These are phyloP conservation scores for Aphodius sticticus DNA, from an alignment of 2,888 invertebrate species.

Conservation along the genomic window DNA sequence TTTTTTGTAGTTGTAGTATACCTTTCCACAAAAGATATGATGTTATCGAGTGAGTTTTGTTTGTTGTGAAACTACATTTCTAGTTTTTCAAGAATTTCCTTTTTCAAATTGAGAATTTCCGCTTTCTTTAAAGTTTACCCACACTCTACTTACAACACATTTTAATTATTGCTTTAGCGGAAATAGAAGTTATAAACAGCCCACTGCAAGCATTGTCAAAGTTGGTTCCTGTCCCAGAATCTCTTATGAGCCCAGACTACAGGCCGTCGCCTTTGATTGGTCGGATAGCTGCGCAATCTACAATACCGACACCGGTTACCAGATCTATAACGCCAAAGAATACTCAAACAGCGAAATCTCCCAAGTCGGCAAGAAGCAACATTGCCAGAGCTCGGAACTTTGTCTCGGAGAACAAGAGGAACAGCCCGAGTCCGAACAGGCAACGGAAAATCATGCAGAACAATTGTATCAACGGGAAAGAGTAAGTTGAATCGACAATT, in stretches of 20 bases:
- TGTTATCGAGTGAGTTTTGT: too few relatives aligned
- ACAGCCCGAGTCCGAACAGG: conserved; percentile 50
- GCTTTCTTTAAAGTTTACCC: too few relatives aligned
- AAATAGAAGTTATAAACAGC: conserved; percentile 59
- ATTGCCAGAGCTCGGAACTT: conserved; percentile 36
- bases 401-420: conserved; percentile 44
- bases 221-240: conserved; percentile 88
- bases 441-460: conserved; percentile 42
- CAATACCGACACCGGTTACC: conserved; percentile 41
- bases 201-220: conserved; percentile 84
- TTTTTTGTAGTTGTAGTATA: too few relatives aligned
- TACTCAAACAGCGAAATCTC: conserved; percentile 39
- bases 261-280: conserved; percentile 56
- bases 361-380: conserved; percentile 42
- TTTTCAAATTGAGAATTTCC: too few relatives aligned
- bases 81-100: too few relatives aligned
- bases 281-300: conserved; percentile 42
- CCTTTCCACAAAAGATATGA: too few relatives aligned
- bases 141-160: too few relatives aligned
- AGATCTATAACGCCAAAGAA: conserved; percentile 48
- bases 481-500: conserved; percentile 31
- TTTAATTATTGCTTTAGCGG: conserved; percentile 40
- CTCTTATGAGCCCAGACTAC: conserved; percentile 85
- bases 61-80: too few relatives aligned
- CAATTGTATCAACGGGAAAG: conserved; percentile 31